These are phyloP conservation scores for Electrophaes corylata DNA, from an alignment of 2,888 invertebrate species.

Conservation along the genomic window DNA sequence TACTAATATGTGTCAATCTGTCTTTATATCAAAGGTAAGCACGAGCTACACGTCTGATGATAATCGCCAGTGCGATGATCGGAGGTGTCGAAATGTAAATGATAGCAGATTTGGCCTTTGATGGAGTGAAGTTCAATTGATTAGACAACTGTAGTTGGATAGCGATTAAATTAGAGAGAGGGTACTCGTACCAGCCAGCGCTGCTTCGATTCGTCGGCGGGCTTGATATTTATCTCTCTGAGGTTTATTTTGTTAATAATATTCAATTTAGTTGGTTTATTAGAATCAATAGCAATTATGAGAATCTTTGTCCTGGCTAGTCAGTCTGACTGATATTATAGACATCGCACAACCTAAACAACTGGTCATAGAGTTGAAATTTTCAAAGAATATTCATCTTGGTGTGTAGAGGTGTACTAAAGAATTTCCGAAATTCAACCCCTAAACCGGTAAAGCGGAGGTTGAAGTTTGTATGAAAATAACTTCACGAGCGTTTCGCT, in stretches of 20 bases:
- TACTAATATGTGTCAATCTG: constrained; percentile 21
- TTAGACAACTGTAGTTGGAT: constrained; percentile 38
- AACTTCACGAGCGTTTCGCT: too few species aligned
- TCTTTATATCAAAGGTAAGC: constrained; percentile 29
- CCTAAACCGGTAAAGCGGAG: too few species aligned
- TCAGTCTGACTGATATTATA: too few species aligned
- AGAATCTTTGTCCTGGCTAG: too few species aligned
- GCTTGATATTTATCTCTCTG: background rate
- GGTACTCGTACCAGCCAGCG: constrained; percentile 18
- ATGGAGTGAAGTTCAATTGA: constrained; percentile 39
- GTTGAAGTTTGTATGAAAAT: too few species aligned
- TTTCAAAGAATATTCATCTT: too few species aligned
- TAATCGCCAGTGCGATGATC: constrained; percentile 36
- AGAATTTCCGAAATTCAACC: too few species aligned
- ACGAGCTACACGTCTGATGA: constrained; percentile 35
- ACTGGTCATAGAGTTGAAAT: too few species aligned
- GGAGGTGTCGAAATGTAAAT: constrained; percentile 42
- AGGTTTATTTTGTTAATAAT: background rate
- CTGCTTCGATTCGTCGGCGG: constrained; percentile 1
- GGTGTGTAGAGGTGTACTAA: too few species aligned
- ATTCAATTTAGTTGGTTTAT: background rate
- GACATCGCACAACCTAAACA: too few species aligned
- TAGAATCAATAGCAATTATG: too few species aligned
- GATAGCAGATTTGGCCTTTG: constrained; percentile 36
- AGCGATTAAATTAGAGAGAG: constrained; percentile 26